A percentile compares a stretch with the other conserved stretches of the same genome.
Conservation (phyloP, 2,888 invertebrate species). For the Apamea sordens region DNA sequence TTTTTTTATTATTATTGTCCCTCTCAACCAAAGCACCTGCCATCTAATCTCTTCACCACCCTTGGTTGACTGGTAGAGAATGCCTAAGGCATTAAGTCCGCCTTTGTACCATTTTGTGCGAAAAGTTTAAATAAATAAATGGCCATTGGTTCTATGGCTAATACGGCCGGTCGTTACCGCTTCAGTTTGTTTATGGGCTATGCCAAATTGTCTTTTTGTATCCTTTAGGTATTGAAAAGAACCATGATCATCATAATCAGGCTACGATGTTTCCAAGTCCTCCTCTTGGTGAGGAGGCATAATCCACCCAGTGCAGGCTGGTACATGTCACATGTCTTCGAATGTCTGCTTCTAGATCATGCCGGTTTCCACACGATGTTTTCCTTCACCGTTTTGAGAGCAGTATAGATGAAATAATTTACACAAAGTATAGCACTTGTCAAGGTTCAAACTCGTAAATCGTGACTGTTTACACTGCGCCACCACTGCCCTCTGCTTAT, state of each 20-base stretch:
- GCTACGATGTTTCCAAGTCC: not conserved
- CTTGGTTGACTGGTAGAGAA: too few relatives aligned
- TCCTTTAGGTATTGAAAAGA: too few relatives aligned
- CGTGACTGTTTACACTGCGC: not conserved
- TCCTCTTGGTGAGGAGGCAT: accelerated
- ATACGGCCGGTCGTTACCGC: not conserved
- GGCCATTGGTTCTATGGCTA: not conserved
- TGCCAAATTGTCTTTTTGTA: too few relatives aligned
- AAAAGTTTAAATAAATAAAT: too few relatives aligned
- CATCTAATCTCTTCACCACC: too few relatives aligned
- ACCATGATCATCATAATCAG: not conserved
- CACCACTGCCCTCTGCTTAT: not conserved
- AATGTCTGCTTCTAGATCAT: not conserved
- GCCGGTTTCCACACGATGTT: not conserved
- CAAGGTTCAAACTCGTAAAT: not conserved
- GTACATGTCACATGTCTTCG: not conserved
- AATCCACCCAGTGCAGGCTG: not conserved
- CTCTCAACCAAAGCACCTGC: too few relatives aligned
- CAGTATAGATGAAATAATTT: too few relatives aligned
- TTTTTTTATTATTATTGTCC: too few relatives aligned
- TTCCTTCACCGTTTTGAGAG: not conserved
- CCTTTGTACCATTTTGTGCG: too few relatives aligned
- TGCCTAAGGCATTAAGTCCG: too few relatives aligned
- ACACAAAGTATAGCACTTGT: too few relatives aligned
- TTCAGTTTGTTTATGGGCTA: not conserved